Conservation (phyloP, 2,888 invertebrate species). For the Euzetes globulus region DNA sequence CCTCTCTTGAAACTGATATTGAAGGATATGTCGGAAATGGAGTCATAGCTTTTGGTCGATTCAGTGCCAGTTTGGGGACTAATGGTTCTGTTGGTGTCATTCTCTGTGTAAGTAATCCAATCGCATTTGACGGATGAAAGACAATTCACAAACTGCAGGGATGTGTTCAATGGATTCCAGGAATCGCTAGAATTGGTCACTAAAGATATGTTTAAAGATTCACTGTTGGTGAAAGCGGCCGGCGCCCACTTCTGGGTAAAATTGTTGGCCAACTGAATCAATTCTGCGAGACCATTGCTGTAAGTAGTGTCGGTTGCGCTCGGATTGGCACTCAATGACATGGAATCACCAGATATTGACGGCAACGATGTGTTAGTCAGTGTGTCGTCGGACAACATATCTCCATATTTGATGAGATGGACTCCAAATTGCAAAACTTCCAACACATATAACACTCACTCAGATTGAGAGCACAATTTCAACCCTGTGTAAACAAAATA, state of each 20-base stretch:
- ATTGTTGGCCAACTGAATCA: neutral
- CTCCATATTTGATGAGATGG: constrained; percentile 7
- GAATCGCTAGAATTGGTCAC: neutral
- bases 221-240: neutral
- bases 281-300: neutral
- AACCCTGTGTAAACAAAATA: neutral
- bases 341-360: neutral
- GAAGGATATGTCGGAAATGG: neutral
- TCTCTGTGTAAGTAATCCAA: neutral
- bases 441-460: neutral
- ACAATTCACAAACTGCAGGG: neutral
- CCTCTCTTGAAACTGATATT: neutral
- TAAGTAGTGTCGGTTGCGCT: neutral
- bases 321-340: neutral
- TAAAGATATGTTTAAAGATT: neutral
- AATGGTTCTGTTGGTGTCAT: neutral
- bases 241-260: neutral
- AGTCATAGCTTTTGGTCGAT: neutral
- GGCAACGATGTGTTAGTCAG: neutral
- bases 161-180: neutral
- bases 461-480: neutral
- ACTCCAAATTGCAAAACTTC: neutral
- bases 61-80: neutral
- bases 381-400: constrained; percentile 1
- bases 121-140: neutral